These are phyloP conservation scores for Coregonus suidteri DNA, from an alignment of 2,797 vertebrate species.

Conservation along the genomic window DNA sequence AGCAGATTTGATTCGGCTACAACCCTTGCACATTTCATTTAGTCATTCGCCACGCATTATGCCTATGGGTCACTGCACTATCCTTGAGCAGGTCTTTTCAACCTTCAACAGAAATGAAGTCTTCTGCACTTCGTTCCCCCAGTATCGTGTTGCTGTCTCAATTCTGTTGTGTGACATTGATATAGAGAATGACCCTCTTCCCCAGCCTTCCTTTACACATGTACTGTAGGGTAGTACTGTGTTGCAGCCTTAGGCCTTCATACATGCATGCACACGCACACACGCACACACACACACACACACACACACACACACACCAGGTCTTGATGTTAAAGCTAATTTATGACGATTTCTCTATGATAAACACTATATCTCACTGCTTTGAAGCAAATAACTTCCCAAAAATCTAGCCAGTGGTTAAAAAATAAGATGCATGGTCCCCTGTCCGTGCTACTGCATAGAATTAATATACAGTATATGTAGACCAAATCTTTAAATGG, in stretches of 20 bases:
- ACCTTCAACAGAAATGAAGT: slow-evolving; percentile 29
- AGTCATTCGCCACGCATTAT: slow-evolving; percentile 58
- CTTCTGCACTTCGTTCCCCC: background rate
- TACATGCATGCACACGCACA: background rate
- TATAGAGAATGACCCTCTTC: slow-evolving; percentile 18
- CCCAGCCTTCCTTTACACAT: background rate
- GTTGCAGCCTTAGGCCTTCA: background rate
- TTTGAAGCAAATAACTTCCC: background rate
- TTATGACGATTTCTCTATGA: background rate
- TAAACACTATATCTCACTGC: background rate
- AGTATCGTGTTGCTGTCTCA: background rate
- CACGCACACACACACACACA: background rate
- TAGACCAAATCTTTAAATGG: background rate
- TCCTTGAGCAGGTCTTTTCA: slow-evolving; percentile 57
- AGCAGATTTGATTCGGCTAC: slow-evolving; percentile 65
- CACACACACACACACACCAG: background rate
- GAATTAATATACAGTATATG: background rate
- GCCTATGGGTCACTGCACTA: slow-evolving; percentile 59
- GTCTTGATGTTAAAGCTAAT: background rate
- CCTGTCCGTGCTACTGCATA: background rate
- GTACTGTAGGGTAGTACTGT: background rate
- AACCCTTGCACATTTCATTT: slow-evolving; percentile 70
- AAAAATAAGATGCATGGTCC: background rate
- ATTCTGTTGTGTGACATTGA: background rate
- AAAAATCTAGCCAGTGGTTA: background rate